Percentiles rank a stretch among this genome's conserved stretches.
These are phyloP conservation scores for Triplophysa yarkandensis DNA, from an alignment of 2,797 vertebrate species.

Conservation along the genomic window DNA sequence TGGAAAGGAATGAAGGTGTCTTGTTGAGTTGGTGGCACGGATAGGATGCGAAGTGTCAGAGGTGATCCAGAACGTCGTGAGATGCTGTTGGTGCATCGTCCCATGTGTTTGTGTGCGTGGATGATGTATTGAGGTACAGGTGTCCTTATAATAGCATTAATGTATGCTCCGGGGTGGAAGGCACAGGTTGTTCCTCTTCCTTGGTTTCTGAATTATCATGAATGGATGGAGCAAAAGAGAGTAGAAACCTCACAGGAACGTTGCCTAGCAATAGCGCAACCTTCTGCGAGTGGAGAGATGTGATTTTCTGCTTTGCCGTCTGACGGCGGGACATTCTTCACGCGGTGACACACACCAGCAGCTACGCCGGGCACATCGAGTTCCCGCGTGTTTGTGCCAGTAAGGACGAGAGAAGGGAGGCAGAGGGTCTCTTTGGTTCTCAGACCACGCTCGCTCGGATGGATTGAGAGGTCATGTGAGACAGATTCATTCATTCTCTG, in stretches of 20 bases:
- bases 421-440: neutral
- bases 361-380: conserved; percentile 11
- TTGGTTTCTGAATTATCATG: conserved; percentile 35
- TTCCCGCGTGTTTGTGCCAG: conserved; percentile 14
- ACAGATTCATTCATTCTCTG: neutral
- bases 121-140: conserved; percentile 42
- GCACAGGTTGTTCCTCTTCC: conserved; percentile 15
- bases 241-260: conserved; percentile 27
- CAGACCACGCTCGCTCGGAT: conserved; percentile 13
- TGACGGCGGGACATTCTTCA: conserved; percentile 31
- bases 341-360: neutral
- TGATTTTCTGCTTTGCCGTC: conserved; percentile 47
- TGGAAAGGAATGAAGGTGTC: conserved; percentile 23
- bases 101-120: conserved; percentile 11
- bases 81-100: neutral
- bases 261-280: conserved; percentile 54
- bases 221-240: conserved; percentile 25
- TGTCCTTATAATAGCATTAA: conserved; percentile 22
- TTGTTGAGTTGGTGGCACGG: neutral
- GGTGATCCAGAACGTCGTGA: neutral
- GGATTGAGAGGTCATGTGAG: conserved; percentile 3
- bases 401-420: neutral
- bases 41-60: neutral
- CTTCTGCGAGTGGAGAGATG: conserved; percentile 43
- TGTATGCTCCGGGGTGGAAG: conserved; percentile 28